phyloP scores from a whole-genome alignment of 2,113 vertebrate species.

The Chloebia gouldiae region DNA sequence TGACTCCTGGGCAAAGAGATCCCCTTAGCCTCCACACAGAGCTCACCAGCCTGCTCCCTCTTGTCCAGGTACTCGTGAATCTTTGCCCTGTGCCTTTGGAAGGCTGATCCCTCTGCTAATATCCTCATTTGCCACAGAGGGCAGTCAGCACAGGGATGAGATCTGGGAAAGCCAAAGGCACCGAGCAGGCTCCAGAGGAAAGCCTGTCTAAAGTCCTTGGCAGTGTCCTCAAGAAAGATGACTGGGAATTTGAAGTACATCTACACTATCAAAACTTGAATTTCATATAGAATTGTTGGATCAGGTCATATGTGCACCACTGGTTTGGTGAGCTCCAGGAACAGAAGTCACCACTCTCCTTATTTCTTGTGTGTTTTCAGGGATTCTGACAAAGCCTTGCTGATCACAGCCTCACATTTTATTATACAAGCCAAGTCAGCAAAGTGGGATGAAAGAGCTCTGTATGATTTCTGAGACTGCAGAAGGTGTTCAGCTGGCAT shows the following conservation, averaged over 20 bases:
- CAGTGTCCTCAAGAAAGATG: not conserved
- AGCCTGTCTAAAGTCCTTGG: not conserved
- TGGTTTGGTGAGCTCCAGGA: not conserved
- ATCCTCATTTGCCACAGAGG: not conserved
- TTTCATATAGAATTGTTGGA: not conserved
- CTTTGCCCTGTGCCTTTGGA: rapidly evolving
- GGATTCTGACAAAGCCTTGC: not conserved
- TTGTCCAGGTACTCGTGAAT: rapidly evolving
- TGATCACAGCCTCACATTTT: not conserved
- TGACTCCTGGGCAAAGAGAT: not conserved
- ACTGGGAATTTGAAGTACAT: not conserved
- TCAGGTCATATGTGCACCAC: not conserved
- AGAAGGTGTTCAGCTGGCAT: not conserved
- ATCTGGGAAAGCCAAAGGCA: not conserved
- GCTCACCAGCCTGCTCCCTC: not conserved
- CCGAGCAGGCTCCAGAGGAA: not conserved
- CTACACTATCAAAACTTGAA: not conserved
- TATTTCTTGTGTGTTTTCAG: not conserved
- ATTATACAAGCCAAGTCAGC: not conserved
- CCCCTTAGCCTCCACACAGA: not conserved
- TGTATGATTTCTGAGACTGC: not conserved
- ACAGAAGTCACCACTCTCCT: not conserved
- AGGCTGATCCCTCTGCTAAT: not conserved
- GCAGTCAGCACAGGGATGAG: not conserved
- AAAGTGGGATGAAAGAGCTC: not conserved